Conservation (phyloP, 1,140 invertebrate species). For the Triops longicaudatus region DNA sequence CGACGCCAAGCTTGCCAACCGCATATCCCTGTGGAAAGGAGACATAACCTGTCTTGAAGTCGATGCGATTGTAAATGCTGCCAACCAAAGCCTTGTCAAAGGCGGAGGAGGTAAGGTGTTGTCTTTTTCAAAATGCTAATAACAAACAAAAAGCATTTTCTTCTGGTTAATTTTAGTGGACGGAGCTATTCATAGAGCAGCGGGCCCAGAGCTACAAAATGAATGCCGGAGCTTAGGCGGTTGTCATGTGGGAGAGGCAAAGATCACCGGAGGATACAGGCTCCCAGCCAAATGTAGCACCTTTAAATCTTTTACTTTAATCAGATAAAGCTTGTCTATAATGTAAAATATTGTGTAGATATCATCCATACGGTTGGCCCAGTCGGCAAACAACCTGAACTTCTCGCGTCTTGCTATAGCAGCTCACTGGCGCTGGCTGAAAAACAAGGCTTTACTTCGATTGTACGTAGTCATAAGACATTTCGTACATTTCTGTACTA, state of each 20-base stretch:
- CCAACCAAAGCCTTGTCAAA: constrained; percentile 65
- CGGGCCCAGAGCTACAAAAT: constrained; percentile 53
- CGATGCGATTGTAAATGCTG: constrained; percentile 87
- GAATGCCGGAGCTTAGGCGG: constrained; percentile 65
- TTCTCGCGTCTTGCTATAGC: constrained; percentile 50
- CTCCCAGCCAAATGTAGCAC: constrained; percentile 57
- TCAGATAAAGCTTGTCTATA: background rate
- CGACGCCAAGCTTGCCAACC: constrained; percentile 15
- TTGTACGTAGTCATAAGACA: constrained; percentile 38
- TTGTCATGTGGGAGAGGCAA: constrained; percentile 68
- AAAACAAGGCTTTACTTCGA: constrained; percentile 52
- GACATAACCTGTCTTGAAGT: constrained; percentile 83
- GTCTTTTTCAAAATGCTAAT: constrained; percentile 24
- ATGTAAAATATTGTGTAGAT: constrained; percentile 38
- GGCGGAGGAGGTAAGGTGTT: constrained; percentile 58
- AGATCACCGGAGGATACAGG: constrained; percentile 67
- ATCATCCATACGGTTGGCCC: constrained; percentile 78
- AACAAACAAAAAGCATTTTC: background rate
- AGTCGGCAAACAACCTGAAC: constrained; percentile 35
- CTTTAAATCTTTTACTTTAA: constrained; percentile 15
- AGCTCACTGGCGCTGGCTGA: constrained; percentile 52
- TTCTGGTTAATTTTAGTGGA: constrained; percentile 49
- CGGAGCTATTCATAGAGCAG: constrained; percentile 72
- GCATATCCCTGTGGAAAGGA: constrained; percentile 48
- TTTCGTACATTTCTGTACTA: no score